A percentile compares a stretch with the other conserved stretches of the same genome.
Conservation (phyloP, 2,113 vertebrate species). For the Toxostoma redivivum region DNA sequence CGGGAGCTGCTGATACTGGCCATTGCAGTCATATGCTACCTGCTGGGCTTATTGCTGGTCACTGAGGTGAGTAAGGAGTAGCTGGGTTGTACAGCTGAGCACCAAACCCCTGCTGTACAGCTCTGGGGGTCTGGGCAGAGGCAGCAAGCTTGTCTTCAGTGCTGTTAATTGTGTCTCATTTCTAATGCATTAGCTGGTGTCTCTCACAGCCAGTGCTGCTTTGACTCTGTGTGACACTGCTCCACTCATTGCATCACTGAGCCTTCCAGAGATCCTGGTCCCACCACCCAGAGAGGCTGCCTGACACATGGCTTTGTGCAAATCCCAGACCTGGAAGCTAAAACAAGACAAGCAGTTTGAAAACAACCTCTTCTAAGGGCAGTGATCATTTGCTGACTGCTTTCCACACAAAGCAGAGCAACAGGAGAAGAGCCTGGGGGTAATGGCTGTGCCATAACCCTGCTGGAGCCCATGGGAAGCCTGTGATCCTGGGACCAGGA, state of each 20-base stretch:
- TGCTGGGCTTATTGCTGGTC: slow-evolving; percentile 84
- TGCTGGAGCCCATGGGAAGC: not conserved
- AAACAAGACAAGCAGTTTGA: not conserved
- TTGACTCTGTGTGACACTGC: not conserved
- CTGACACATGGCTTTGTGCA: not conserved
- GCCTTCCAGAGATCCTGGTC: not conserved
- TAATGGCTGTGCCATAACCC: not conserved
- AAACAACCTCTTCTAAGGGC: not conserved
- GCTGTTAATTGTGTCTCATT: not conserved
- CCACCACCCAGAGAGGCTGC: not conserved
- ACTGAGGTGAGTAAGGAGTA: slow-evolving; percentile 76
- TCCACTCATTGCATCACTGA: not conserved
- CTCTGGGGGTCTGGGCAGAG: not conserved
- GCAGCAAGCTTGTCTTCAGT: not conserved
- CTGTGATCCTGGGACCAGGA: not conserved
- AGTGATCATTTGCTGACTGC: not conserved
- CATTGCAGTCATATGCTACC: slow-evolving; percentile 77
- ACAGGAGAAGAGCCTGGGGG: not conserved
- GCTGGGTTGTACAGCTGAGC: not conserved
- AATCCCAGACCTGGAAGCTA: not conserved
- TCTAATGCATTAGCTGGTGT: not conserved
- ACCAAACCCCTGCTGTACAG: not conserved
- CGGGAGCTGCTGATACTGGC: slow-evolving; percentile 84
- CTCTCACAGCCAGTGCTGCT: not conserved
- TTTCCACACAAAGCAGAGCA: not conserved